Base-by-base conservation (phyloP, 2,113 vertebrate species). In the Ranitomeya imitator region DNA sequence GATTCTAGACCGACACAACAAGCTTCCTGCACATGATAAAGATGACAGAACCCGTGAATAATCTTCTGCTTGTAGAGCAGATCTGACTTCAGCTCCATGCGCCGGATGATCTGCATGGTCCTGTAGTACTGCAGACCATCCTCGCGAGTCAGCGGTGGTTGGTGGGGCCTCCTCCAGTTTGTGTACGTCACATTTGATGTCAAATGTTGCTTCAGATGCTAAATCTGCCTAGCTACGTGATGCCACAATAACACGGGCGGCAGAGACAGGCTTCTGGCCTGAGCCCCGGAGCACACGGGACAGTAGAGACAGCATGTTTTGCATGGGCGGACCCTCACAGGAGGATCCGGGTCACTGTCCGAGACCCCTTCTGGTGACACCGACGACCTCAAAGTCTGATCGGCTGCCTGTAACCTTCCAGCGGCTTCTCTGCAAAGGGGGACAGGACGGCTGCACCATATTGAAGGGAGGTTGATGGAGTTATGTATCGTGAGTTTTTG, bases 61-160 rank as follows among this genome's bases (percentile, higher is more conserved):
- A 99, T 98, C 93, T 99, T 99, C 94, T 99, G 98, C 89, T 99
- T 99, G 90, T 99, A 99, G 8, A 99, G 94, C 94, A 99, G 98
- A 91, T 99, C 98, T 16, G 98, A 95, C 91, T 99, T 99, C 77
- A 99, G 94, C 92, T 99, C 98, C 98, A 99, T 98, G 37, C 97
- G 96, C 13, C 98, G 96, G 52, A 99, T 97, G 0, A 91, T 95
- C 93, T 99, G 98, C 98, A 99, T 98, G 89, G 89, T 96, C 90
- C 95, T 96, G 90, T 99, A 99, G 91, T 97, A 99, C 23, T 95
- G 93, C 65, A 99, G 95, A 9, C 97, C 97, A n/a, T 99, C 96
- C 79, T 99, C 98, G 2, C 98, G 96, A n/a, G 97, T 98, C 94
- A 99, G 96, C 92, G 12, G 96, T 91, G 67, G 93, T 94, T 21